Evolutionary conservation across 2,797 vertebrate genomes (phyloP).

Genomic region (Ctenopoma multispine): DNA sequence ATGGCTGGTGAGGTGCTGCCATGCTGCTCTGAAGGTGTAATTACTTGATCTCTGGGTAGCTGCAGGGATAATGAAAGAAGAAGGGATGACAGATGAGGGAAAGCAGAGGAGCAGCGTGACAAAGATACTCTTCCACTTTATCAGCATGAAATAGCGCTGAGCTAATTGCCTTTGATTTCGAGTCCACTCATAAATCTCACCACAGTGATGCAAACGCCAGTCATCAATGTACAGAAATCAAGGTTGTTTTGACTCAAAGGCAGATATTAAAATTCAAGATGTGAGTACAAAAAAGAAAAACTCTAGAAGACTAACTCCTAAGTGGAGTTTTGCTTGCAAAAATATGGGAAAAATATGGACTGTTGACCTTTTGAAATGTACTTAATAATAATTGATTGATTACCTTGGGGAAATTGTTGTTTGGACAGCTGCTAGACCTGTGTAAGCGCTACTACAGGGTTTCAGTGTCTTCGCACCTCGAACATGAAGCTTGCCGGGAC

Average conservation of each 20-base stretch:
- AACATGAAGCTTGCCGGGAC: too few relatives aligned
- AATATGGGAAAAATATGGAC: background rate
- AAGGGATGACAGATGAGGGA: slow-evolving; percentile 39
- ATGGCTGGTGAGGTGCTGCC: background rate
- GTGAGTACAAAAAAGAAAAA: background rate
- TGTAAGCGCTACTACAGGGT: too few relatives aligned
- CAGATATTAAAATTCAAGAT: slow-evolving; percentile 10
- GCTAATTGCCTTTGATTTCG: background rate
- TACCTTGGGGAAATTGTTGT: too few relatives aligned
- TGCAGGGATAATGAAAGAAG: slow-evolving; percentile 47
- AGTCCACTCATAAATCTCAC: background rate
- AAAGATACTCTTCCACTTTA: slow-evolving; percentile 1
- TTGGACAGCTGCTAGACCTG: too few relatives aligned
- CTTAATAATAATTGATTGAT: too few relatives aligned
- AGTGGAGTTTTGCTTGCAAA: background rate
- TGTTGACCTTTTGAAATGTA: background rate
- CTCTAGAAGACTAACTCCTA: background rate
- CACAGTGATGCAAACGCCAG: background rate
- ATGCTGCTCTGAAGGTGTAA: slow-evolving; percentile 49
- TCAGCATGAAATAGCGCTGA: background rate
- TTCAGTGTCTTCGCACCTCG: too few relatives aligned
- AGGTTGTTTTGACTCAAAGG: background rate
- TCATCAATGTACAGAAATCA: background rate
- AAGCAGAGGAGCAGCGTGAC: background rate
- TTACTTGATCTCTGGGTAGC: slow-evolving; percentile 53